phyloP scores from a whole-genome alignment of 2,113 vertebrate species.

The Piaya cayana region DNA sequence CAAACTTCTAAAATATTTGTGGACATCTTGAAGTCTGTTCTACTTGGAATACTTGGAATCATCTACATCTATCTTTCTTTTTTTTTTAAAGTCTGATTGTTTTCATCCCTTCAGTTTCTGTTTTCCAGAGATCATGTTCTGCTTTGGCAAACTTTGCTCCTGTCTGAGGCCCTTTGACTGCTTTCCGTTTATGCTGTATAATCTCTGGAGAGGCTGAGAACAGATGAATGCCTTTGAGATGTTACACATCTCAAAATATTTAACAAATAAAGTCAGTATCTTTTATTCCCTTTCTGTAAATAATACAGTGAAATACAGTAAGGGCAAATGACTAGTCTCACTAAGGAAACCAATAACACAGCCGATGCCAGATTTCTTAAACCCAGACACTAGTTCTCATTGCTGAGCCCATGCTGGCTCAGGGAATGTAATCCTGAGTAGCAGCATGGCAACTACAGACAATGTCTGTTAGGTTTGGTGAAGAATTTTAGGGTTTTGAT shows the following conservation, averaged over 20 bases:
- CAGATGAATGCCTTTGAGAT: neutral
- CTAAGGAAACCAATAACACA: neutral
- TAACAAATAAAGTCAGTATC: neutral
- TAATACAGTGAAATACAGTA: neutral
- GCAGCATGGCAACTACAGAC: neutral
- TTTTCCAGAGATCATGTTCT: neutral
- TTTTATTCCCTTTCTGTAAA: neutral
- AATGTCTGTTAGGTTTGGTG: neutral
- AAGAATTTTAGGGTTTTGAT: neutral
- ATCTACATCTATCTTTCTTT: neutral
- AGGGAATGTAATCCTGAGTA: neutral
- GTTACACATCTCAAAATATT: neutral
- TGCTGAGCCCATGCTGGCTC: neutral
- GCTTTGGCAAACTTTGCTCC: slow-evolving; percentile 8
- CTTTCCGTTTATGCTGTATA: neutral
- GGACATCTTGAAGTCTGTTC: neutral
- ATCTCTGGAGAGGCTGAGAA: neutral
- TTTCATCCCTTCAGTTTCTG: neutral
- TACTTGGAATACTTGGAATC: neutral
- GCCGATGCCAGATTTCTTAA: neutral
- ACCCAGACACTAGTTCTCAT: neutral
- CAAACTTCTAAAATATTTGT: neutral
- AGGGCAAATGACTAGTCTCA: neutral
- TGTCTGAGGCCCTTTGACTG: neutral
- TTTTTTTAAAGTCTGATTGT: neutral